Evolutionary conservation across 2,113 vertebrate genomes (phyloP), one percentile per base, ranked within the genome.

Genomic region (Menidia beryllina): DNA sequence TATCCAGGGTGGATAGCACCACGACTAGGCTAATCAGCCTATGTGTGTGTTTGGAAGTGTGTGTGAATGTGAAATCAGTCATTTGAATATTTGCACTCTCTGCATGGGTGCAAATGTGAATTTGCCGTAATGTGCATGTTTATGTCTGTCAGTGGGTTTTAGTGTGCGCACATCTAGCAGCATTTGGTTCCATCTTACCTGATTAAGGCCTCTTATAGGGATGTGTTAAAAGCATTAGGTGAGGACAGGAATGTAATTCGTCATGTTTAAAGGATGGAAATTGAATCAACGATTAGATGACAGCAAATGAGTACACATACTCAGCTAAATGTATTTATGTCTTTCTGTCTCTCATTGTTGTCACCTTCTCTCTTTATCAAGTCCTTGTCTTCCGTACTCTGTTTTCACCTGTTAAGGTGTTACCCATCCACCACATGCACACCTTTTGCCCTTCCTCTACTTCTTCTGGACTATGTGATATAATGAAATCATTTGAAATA

Each of bases 151-250:
- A 69, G 51, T 62, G 61, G 67, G 56, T 53, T 62, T 14, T 5
- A 65, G 64, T 57, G 62, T 78, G 73, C 64, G 49, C 70, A 27
- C 49, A 71, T 51, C 90, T 91, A 94, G 91, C 92, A 93, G 93
- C 83, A 93, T 75, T 86, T 91, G 94, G 94, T 94, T 93, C 91
- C 88, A 95, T 95, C 94, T 93, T 88, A 93, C 91, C 95, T 97
- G 95, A 98, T 98, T 98, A 97, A 96, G 95, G 95, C 95, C 96
- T 96, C 97, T 98, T 98, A 98, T 95, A 96, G 95, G 95, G 95
- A 97, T 95, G 95, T 96, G 97, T 98, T 98, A 98, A 98, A 98
- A 96, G 96, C 96, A 97, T 98, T 98, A 98, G 94, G 94, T 95
- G 95, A 94, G 96, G 94, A 97, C 95, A 97, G 95, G 95, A 94